These are phyloP conservation scores for Hydra vulgaris DNA, from an alignment of 30 jellyfish, hydroid and myxozoan species.

Conservation along the genomic window DNA sequence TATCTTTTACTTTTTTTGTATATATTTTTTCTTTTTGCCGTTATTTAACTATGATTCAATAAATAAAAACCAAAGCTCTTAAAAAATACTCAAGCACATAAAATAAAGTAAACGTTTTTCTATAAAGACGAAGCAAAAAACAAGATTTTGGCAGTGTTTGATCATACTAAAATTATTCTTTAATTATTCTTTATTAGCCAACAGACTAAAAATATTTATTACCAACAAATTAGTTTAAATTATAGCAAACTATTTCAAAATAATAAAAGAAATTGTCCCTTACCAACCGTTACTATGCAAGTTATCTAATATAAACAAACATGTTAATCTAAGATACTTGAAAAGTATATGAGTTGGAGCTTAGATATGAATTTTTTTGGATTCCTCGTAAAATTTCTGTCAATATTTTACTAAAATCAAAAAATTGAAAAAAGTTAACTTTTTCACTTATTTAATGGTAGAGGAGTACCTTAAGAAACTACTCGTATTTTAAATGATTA, in stretches of 20 bases:
- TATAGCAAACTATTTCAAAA: neutral
- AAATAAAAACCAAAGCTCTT: too few relatives aligned
- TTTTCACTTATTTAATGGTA: neutral
- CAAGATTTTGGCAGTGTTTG: too few relatives aligned
- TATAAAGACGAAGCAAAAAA: too few relatives aligned
- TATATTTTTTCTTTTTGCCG: too few relatives aligned
- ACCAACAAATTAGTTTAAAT: neutral
- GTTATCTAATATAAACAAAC: neutral
- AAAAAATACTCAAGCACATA: too few relatives aligned
- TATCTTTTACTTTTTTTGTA: too few relatives aligned
- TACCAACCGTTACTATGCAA: neutral
- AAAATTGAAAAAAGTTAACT: neutral
- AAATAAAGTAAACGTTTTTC: too few relatives aligned
- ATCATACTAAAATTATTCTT: neutral
- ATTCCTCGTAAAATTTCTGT: neutral
- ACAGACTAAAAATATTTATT: neutral
- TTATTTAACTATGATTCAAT: too few relatives aligned
- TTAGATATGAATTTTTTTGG: neutral
- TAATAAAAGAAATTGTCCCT: neutral
- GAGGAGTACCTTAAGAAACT: neutral
- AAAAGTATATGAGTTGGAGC: neutral
- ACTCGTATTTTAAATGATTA: too few relatives aligned
- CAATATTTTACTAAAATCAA: neutral
- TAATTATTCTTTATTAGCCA: too few relatives aligned
- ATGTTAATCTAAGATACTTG: neutral